Base-by-base conservation (phyloP, 2,888 invertebrate species). In the Stenchaetothrips biformis region DNA sequence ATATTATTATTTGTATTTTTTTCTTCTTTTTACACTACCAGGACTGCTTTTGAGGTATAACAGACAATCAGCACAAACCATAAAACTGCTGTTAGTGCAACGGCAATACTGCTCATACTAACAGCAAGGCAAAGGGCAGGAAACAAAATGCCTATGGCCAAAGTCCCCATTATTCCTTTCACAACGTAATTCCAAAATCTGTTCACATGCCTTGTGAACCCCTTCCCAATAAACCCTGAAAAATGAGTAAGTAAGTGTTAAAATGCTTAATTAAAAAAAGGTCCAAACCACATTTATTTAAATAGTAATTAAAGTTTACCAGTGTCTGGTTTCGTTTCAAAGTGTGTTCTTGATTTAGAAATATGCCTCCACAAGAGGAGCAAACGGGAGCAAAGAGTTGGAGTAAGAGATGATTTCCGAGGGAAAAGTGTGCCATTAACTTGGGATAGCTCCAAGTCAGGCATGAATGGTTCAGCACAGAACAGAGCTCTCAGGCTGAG, bases 241-340 rank as follows among this genome's bases (percentile, higher is more conserved):
- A 81, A 81, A 80, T 47, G 48, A 79, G 78, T 62, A 18, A 78
- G 47, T n/a, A 37, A 78, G 11, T 37, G 4, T 0, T 79, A 59
- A 8, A 78, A 0, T 49, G 9, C 9, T n/a, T 53, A n/a, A n/a
- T n/a, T n/a, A 74, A 25, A 82, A 53, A 25, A 53, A 78, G n/a
- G 78, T 79, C n/a, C n/a, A n/a, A n/a, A n/a, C n/a, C n/a, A 37
- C 18, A 77, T 18, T 53, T 37, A 81, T 25, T 74, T 8, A 48
- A 11, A 13, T 9, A 67, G 78, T 48, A 67, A 27, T 25, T 49
- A 47, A 13, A 53, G 59, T 79, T 84, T 83, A 93, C 96, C 96
- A 81, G 96, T 96, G 84, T 97, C 97, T 0, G 97, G 96, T 86
- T 95, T 93, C 8, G 95, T 94, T 88, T 97, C 97, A 87, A 97